These are phyloP conservation scores for Dasyurus viverrinus DNA, from an alignment of 2,113 vertebrate species.

Conservation along the genomic window DNA sequence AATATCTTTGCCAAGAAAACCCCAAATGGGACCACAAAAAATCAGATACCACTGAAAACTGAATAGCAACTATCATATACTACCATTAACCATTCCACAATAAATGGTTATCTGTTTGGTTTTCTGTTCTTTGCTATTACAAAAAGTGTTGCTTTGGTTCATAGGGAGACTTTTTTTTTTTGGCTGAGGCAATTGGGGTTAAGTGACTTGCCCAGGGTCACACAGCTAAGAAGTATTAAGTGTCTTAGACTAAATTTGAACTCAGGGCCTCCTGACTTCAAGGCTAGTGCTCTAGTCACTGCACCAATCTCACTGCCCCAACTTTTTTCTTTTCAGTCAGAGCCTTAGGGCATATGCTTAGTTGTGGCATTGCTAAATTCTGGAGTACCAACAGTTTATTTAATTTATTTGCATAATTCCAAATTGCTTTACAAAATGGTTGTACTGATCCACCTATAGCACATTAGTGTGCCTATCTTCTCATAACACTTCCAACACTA, in stretches of 20 bases:
- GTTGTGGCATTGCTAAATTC: background rate
- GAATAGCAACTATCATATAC: background rate
- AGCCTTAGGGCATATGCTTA: background rate
- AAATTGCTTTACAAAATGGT: background rate
- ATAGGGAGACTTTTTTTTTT: background rate
- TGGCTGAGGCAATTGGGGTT: too few species aligned
- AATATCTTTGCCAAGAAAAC: background rate
- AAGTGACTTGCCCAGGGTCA: too few species aligned
- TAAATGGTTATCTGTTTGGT: background rate
- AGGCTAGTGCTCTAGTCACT: too few species aligned
- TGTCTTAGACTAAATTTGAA: too few species aligned
- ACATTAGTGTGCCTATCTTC: background rate
- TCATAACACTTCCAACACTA: background rate
- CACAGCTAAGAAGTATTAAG: too few species aligned
- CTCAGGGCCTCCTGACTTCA: too few species aligned
- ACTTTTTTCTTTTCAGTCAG: background rate
- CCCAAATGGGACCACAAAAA: background rate
- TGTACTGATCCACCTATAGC: background rate
- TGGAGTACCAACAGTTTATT: background rate
- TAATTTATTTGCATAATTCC: background rate
- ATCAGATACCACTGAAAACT: background rate
- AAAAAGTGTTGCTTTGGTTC: background rate
- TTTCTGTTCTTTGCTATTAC: background rate
- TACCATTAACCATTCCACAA: background rate
- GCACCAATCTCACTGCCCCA: too few species aligned